Conservation (phyloP, 2,888 invertebrate genomes). For the Hofmannophila pseudospretella region DNA sequence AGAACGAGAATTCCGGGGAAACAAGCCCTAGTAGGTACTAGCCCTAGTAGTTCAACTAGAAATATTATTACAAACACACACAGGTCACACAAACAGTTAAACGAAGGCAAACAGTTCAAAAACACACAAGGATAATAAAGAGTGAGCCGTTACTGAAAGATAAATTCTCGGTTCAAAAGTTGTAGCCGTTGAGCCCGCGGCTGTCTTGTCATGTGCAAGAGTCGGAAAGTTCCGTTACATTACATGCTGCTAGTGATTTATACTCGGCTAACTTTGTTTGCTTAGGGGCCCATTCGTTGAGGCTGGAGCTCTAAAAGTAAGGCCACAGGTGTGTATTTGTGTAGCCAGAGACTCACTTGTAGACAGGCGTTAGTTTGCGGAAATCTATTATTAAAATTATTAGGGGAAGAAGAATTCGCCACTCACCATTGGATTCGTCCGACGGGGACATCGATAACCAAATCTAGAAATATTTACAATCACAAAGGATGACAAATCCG, state of each 20-base stretch:
- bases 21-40: too few species aligned
- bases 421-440: too few species aligned
- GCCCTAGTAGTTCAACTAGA: too few species aligned
- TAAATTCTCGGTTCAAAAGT: conserved; percentile 33
- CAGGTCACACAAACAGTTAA: too few species aligned
- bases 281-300: conserved; percentile 22
- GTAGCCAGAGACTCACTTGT: not conserved
- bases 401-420: too few species aligned
- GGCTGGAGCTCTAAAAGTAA: conserved; percentile 19
- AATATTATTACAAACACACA: too few species aligned
- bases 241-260: conserved; percentile 41
- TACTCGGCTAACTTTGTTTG: conserved; percentile 33
- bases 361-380: not conserved
- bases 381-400: too few species aligned
- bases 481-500: too few species aligned
- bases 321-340: not conserved
- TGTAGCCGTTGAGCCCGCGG: conserved; percentile 30
- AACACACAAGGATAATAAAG: conserved; percentile 1
- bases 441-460: too few species aligned
- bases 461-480: too few species aligned
- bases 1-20: too few species aligned
- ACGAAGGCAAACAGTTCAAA: too few species aligned
- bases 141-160: conserved; percentile 15
- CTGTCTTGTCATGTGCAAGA: conserved; percentile 35
- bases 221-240: conserved; percentile 23